These are phyloP conservation scores for Austrofundulus limnaeus DNA, from an alignment of 2,113 vertebrate species.

Conservation along the genomic window DNA sequence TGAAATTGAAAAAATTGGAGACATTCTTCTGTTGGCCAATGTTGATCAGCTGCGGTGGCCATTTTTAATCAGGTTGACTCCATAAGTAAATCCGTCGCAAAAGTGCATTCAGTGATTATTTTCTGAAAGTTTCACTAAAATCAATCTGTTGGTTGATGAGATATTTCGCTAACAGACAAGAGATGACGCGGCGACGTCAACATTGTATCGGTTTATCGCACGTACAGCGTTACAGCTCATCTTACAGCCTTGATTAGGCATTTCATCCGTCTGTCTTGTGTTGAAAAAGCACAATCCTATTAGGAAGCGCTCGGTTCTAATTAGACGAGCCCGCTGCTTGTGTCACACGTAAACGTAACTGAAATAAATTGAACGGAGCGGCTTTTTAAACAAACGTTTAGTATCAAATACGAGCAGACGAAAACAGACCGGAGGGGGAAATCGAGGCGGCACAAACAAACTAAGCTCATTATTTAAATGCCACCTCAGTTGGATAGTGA, in stretches of 20 bases:
- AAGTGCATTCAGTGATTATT: too few species aligned
- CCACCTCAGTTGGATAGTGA: slow-evolving; percentile 62
- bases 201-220: neutral
- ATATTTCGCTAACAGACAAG: too few species aligned
- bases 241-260: slow-evolving; percentile 15
- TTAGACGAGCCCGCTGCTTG: slow-evolving; percentile 27
- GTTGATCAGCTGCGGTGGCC: too few species aligned
- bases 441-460: slow-evolving; percentile 47
- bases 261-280: slow-evolving; percentile 4
- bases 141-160: too few species aligned
- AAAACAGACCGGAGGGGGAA: slow-evolving; percentile 48
- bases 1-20: too few species aligned
- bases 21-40: too few species aligned
- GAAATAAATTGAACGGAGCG: slow-evolving; percentile 25
- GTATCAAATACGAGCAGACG: slow-evolving; percentile 44
- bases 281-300: slow-evolving; percentile 17
- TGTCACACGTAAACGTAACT: slow-evolving; percentile 30
- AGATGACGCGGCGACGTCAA: too few species aligned
- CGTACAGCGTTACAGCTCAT: neutral
- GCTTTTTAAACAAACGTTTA: slow-evolving; percentile 51
- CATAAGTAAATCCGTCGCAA: too few species aligned
- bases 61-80: too few species aligned
- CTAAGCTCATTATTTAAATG: slow-evolving; percentile 79
- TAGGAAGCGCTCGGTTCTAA: slow-evolving; percentile 14
- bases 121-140: too few species aligned